These are phyloP conservation scores for Eupeodes corollae DNA, from an alignment of 1,140 invertebrate species.

Conservation along the genomic window DNA sequence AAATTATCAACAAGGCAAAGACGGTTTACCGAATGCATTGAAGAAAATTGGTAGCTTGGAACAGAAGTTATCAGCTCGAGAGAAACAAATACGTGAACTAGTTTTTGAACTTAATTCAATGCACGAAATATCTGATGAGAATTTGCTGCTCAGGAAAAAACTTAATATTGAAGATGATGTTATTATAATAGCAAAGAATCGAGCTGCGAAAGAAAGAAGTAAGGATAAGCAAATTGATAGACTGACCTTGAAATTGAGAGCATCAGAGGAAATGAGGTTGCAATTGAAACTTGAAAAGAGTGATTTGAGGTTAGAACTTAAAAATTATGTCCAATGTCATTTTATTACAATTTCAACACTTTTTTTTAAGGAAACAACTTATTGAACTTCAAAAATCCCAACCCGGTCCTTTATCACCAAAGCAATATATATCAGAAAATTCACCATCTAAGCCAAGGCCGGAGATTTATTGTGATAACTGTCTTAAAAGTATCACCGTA, in stretches of 20 bases:
- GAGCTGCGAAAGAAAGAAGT: conserved; percentile 26
- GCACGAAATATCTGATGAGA: conserved; percentile 29
- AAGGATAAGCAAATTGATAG: conserved; percentile 35
- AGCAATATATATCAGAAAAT: too few species aligned
- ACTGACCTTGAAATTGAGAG: conserved; percentile 26
- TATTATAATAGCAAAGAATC: conserved; percentile 23
- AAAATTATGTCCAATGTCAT: background rate
- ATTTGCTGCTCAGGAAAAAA: conserved; percentile 19
- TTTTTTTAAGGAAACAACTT: background rate
- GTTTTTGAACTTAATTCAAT: conserved; percentile 30
- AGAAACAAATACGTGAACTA: conserved; percentile 25
- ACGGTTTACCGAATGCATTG: conserved; percentile 24
- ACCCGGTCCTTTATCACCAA: too few species aligned
- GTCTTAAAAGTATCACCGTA: background rate
- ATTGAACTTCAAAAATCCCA: background rate
- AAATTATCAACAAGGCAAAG: conserved; percentile 28
- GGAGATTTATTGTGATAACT: conserved; percentile 5
- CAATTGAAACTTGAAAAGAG: conserved; percentile 34
- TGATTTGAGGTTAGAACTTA: conserved; percentile 18
- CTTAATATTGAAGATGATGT: conserved; percentile 32
- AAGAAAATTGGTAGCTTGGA: conserved; percentile 24
- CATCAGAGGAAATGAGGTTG: conserved; percentile 31
- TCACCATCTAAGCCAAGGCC: background rate
- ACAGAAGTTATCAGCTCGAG: conserved; percentile 24
- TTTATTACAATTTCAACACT: background rate